phyloP scores from a whole-genome alignment of 2,797 vertebrate species.

The Enteromius unitaeniatus region DNA sequence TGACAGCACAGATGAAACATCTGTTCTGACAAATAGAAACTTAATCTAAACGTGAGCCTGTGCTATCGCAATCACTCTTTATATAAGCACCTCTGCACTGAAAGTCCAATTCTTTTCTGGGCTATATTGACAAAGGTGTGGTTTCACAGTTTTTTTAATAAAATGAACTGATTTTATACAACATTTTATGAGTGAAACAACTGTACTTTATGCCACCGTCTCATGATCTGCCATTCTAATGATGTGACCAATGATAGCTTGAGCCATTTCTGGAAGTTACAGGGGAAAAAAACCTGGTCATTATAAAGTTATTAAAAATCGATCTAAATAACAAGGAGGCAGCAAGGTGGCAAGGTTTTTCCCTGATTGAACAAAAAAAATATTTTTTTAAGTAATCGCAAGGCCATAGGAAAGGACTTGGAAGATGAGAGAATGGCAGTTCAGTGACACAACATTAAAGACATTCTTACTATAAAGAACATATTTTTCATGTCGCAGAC shows the following conservation, averaged over 20 bases:
- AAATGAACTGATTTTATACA: neutral
- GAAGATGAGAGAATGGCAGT: neutral
- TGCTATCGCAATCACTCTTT: slow-evolving; percentile 34
- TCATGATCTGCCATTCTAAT: neutral
- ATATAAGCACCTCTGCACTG: slow-evolving; percentile 27
- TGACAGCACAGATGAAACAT: slow-evolving; percentile 85
- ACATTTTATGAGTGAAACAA: neutral
- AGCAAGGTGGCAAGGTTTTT: neutral
- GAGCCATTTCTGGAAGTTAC: neutral
- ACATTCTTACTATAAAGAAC: neutral
- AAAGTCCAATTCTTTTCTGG: slow-evolving; percentile 8
- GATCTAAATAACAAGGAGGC: neutral
- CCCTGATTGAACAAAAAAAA: too few relatives aligned
- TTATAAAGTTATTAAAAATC: neutral
- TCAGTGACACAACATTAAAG: neutral
- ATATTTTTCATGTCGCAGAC: neutral
- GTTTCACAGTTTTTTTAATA: neutral
- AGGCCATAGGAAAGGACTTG: neutral
- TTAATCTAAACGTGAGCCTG: slow-evolving; percentile 36
- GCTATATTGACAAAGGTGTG: neutral
- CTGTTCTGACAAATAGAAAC: slow-evolving; percentile 78
- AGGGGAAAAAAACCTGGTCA: neutral
- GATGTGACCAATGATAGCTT: neutral
- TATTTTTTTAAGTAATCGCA: neutral
- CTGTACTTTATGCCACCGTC: neutral